These are phyloP conservation scores for Chaetoderma sp. DNA, from an alignment of 2,888 invertebrate genomes.

Conservation along the genomic window DNA sequence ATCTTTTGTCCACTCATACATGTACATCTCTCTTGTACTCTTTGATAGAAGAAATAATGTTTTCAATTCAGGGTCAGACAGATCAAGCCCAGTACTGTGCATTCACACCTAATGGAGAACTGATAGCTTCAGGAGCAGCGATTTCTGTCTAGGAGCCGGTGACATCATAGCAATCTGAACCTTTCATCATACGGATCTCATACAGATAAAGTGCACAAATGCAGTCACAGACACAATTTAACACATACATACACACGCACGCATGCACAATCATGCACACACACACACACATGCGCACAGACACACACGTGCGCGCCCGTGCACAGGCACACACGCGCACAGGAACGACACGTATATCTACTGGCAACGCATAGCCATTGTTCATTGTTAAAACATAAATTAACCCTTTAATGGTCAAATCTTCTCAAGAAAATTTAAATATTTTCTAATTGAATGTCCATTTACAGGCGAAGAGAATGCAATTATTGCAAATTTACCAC, in stretches of 20 bases:
- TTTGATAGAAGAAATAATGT: not conserved
- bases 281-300: not conserved
- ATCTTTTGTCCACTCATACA: not conserved
- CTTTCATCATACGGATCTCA: not conserved
- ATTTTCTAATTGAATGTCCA: too few relatives aligned
- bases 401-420: too few relatives aligned
- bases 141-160: not conserved
- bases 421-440: too few relatives aligned
- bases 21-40: not conserved
- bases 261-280: not conserved
- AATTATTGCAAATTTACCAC: too few relatives aligned
- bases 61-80: slow-evolving; percentile 53
- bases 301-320: not conserved
- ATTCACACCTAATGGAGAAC: slow-evolving; percentile 60
- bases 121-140: slow-evolving; percentile 62
- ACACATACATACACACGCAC: not conserved
- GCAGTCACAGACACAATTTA: not conserved
- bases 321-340: too few relatives aligned
- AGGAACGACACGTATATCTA: too few relatives aligned
- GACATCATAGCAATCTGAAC: too few relatives aligned
- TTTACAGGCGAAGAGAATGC: too few relatives aligned
- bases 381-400: too few relatives aligned
- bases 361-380: too few relatives aligned
- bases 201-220: not conserved
- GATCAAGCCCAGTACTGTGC: slow-evolving; percentile 63